Percentiles rank a stretch among this genome's conserved stretches.
Evolutionary conservation across 2,797 vertebrate genomes (phyloP).

Genomic region (Myotis daubentonii): DNA sequence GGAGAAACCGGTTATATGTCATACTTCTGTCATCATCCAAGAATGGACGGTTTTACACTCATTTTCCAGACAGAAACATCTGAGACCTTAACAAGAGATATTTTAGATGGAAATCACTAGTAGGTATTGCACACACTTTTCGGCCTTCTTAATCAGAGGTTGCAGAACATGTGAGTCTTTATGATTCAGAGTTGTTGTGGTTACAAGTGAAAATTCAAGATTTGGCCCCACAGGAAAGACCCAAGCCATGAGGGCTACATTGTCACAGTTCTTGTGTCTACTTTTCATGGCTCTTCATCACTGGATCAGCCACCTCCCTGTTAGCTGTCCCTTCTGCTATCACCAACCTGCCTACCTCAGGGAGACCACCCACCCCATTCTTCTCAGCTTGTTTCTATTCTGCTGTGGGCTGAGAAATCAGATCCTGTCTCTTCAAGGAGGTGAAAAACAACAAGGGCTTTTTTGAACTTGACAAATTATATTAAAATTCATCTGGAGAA

Average conservation of each 20-base stretch:
- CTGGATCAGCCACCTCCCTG: not conserved
- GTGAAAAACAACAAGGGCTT: conserved; percentile 55
- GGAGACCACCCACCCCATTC: not conserved
- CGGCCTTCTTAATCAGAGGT: conserved; percentile 73
- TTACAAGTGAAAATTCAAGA: conserved; percentile 28
- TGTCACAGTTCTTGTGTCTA: not conserved
- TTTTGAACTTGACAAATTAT: conserved; percentile 70
- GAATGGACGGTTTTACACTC: conserved; percentile 60
- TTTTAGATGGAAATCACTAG: conserved; percentile 58
- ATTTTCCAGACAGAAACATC: conserved; percentile 70
- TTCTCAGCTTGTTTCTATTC: not conserved
- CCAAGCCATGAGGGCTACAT: not conserved
- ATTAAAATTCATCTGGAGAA: conserved; percentile 74
- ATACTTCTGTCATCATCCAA: conserved; percentile 66
- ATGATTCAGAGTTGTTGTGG: conserved; percentile 72
- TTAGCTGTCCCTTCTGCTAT: not conserved
- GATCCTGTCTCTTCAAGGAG: conserved; percentile 55
- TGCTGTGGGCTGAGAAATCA: conserved; percentile 7
- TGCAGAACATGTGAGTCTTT: conserved; percentile 63
- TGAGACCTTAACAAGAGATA: conserved; percentile 58
- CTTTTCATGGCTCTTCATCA: not conserved
- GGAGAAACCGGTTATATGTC: conserved; percentile 14
- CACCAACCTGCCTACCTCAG: not conserved
- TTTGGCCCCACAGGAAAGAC: not conserved
- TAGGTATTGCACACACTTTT: conserved; percentile 64